These are phyloP conservation scores for Microtus oregoni DNA, from an alignment of 2,113 vertebrate species.

Conservation along the genomic window DNA sequence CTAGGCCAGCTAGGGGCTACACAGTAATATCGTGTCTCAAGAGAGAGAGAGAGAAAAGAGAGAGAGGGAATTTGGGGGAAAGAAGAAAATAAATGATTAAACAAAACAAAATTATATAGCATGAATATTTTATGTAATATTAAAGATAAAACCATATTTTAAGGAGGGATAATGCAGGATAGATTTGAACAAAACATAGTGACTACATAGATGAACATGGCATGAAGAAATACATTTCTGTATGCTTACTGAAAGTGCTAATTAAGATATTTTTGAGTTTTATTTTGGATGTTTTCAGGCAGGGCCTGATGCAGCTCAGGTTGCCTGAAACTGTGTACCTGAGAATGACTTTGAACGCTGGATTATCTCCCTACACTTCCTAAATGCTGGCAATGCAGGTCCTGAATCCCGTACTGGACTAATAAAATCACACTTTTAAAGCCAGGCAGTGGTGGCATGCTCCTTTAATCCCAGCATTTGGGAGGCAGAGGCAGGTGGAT, in stretches of 20 bases:
- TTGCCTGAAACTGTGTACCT: not conserved
- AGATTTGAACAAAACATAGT: not conserved
- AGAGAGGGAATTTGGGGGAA: fast-evolving
- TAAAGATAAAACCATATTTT: slow-evolving; percentile 2
- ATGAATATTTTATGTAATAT: not conserved
- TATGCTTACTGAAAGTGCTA: not conserved
- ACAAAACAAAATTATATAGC: not conserved
- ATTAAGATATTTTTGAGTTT: not conserved
- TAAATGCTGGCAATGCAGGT: not conserved
- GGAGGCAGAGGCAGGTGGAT: no score
- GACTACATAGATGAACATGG: not conserved
- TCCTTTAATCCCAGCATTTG: no score
- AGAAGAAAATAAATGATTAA: not conserved
- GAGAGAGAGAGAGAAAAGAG: not conserved
- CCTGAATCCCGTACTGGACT: no score
- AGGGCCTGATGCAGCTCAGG: not conserved
- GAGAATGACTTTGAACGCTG: not conserved
- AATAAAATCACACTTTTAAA: not conserved
- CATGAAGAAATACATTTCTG: not conserved
- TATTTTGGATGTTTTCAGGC: not conserved
- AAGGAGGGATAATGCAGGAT: not conserved
- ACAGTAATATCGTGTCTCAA: not conserved
- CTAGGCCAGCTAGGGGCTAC: not conserved
- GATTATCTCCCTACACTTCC: not conserved
- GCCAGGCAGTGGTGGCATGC: no score